Evolutionary conservation across 1,140 invertebrate genomes (phyloP), one percentile per base, ranked within the genome.

Genomic region (Drosophila grimshawi): DNA sequence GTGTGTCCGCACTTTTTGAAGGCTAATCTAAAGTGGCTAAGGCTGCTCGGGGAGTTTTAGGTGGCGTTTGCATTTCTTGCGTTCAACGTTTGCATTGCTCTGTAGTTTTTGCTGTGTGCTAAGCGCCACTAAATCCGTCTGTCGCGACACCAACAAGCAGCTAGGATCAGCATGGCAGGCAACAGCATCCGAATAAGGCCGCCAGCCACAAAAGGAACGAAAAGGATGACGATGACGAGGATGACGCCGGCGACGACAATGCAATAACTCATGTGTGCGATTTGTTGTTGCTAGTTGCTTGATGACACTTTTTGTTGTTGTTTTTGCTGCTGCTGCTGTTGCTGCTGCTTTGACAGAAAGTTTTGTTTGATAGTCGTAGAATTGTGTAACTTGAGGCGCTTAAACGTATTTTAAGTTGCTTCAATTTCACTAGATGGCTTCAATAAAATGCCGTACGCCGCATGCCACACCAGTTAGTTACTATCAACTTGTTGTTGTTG

Each of bases 51-150:
- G 3, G 4, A 6, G 39, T 6, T 4, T 27, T n/a, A 5, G 8
- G 27, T 29, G 30, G 41, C n/a, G 10, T 56, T 74, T 37, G 39
- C 48, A 41, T 61, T 76, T 35, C 46, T 66, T 62, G 19, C 19
- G 19, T 19, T 19, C 19, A 19, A 19, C 19, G 19, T 19, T 19
- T 19, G 19, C 19, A 19, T 19, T 19, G 45, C 39, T 43, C n/a
- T n/a, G 45, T 19, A 71, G 11, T 71, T 82, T 51, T 79, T 63
- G 60, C 53, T 75, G 46, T 83, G 62, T 65, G 71, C 72, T 82
- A 80, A 82, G 80, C 81, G 76, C 63, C 68, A 85, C 80, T 82
- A 82, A 82, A 80, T 86, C 75, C 81, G 76, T 67, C 78, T 81
- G 81, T 81, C 74, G 74, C 81, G 69, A 81, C 81, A 77, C 56